Base-by-base conservation (phyloP, 2,113 vertebrate genomes). In the Epinephelus lanceolatus region DNA sequence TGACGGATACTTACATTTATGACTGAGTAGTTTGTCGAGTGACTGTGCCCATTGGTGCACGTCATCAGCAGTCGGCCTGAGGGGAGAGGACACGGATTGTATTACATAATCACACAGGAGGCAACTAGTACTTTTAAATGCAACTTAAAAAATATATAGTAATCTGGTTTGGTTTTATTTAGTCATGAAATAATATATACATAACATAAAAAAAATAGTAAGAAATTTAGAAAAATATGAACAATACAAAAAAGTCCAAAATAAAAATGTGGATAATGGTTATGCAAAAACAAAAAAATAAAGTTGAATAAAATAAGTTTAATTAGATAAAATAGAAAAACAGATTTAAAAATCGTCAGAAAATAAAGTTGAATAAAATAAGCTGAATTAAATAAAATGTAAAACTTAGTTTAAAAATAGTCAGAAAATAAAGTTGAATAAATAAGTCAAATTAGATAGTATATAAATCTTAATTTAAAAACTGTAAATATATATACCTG, bases 31-130 rank as follows among this genome's bases (percentile, higher is more conserved):
- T 80, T 97, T 96, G 88, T 99, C 97, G 53, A 99, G 95, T 3
- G 97, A 96, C 94, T 98, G 95, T 45, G 96, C 95, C 98, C 97
- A 98, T 47, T 96, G 95, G 76, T 84, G 94, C 2, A 96, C 95
- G 90, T 99, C 98, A 84, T 98, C 97, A 14, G 94, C 92, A 2
- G 93, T 97, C 45, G 96, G 97, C 80, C 97, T 99, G 94, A 67
- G 6, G 78, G 76, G 59, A 84, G 47, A 88, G 1, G 84, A 33
- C 70, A 18, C 2, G 27, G 33, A 45, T 49, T 18, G 23, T 3
- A n/a, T 81, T 23, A 88, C 78, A 57, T 33, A 37, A 27, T 40
- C 37, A 53, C 0, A 14, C 47, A 9, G 8, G 8, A 11, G 6
- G 1, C 17, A 45, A 11, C 40, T n/a, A 14, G 45, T 51, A 42